Evolutionary conservation across 2,113 vertebrate genomes (phyloP).

Genomic region (Tychaedon coryphoeus): DNA sequence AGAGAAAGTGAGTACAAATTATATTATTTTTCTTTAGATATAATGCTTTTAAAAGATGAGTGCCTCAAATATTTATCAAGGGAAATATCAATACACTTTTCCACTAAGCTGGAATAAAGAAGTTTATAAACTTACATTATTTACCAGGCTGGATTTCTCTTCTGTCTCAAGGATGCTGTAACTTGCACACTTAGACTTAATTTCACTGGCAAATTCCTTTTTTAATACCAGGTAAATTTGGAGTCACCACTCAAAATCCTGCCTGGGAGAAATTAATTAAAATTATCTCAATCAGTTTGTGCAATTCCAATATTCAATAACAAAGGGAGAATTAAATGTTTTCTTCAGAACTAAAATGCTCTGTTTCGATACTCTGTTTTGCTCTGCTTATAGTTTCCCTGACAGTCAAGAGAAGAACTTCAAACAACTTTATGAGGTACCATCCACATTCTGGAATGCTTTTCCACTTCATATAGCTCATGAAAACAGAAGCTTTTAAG

Average conservation of each 20-base stretch:
- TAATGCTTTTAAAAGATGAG: background rate
- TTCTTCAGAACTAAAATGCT: background rate
- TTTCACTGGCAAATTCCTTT: slow-evolving; percentile 31
- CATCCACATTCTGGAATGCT: background rate
- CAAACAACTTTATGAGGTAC: background rate
- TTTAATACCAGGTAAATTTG: background rate
- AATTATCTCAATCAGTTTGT: background rate
- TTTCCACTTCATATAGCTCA: background rate
- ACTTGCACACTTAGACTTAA: slow-evolving; percentile 13
- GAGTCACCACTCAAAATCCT: background rate
- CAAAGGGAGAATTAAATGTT: background rate
- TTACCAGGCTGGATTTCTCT: background rate
- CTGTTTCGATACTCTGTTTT: background rate
- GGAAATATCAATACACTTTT: background rate
- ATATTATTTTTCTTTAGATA: background rate
- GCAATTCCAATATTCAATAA: slow-evolving; percentile 9
- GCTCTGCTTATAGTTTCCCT: background rate
- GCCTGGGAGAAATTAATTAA: slow-evolving; percentile 24
- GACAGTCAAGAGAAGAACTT: background rate
- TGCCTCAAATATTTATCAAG: background rate
- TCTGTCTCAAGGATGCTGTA: background rate
- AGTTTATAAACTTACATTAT: slow-evolving; percentile 26
- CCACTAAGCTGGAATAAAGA: background rate
- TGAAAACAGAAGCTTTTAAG: background rate
- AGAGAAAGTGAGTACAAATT: background rate